A percentile compares a stretch with the other conserved stretches of the same genome.
phyloP scores from a whole-genome alignment of 2,888 invertebrate species.

The Taphrorychus bicolor region DNA sequence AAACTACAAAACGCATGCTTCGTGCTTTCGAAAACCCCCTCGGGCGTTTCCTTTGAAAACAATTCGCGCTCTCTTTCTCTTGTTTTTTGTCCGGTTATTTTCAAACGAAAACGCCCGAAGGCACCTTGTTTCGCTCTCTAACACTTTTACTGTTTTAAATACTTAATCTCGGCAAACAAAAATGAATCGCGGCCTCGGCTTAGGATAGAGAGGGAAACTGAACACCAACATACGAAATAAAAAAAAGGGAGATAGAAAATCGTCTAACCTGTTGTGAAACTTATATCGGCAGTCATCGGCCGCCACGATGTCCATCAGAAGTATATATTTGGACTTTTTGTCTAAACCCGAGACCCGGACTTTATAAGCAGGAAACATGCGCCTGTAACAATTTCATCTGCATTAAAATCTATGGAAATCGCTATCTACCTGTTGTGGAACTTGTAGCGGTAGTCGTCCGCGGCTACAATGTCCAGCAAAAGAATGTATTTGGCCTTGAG shows the following conservation, averaged over 20 bases:
- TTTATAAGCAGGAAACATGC: constrained; percentile 98
- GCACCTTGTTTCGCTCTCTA: constrained; percentile 34
- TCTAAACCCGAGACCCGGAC: constrained; percentile 95
- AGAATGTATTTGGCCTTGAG: constrained; percentile 99
- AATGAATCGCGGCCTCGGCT: background rate
- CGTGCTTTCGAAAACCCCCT: constrained; percentile 65
- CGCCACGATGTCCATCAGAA: constrained; percentile 96
- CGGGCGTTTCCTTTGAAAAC: constrained; percentile 56
- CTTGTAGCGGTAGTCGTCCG: constrained; percentile 98
- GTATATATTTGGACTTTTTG: constrained; percentile 97
- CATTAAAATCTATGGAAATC: constrained; percentile 27
- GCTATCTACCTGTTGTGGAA: constrained; percentile 86
- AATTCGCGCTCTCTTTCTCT: constrained; percentile 8
- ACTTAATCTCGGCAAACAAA: no score
- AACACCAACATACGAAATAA: constrained; percentile 34
- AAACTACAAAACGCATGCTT: constrained; percentile 66
- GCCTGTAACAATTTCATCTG: constrained; percentile 71
- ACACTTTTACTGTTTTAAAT: background rate
- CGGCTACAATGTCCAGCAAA: constrained; percentile 97
- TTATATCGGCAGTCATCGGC: constrained; percentile 96
- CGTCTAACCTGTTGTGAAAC: constrained; percentile 87
- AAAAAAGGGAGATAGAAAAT: constrained; percentile 39
- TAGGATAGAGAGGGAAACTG: constrained; percentile 46
- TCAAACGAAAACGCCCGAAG: constrained; percentile 52
- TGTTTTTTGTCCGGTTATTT: constrained; percentile 28